Percentiles rank a stretch among this genome's conserved stretches.
phyloP scores from a whole-genome alignment of 1,140 invertebrate species.

The Zaprionus capensis region DNA sequence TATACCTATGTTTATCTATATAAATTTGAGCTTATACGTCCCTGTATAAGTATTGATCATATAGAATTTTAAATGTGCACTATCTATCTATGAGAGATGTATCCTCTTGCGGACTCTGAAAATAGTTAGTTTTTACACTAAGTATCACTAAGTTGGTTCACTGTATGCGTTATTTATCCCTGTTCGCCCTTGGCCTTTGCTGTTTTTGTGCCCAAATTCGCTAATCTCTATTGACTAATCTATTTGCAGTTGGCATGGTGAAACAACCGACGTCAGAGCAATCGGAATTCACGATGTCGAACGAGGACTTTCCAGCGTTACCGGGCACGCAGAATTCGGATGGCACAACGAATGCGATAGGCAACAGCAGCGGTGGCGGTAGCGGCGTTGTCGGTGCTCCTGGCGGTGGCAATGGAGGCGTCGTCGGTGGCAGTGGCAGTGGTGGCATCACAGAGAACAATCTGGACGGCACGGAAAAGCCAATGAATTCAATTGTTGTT shows the following conservation, averaged over 20 bases:
- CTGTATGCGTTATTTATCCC: neutral
- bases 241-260: constrained; percentile 94
- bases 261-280: constrained; percentile 96
- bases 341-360: constrained; percentile 85
- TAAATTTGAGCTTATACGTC: neutral
- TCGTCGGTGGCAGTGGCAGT: constrained; percentile 31
- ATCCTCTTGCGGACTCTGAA: neutral
- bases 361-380: constrained; percentile 52
- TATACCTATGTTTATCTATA: neutral
- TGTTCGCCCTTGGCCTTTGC: neutral
- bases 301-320: constrained; percentile 99
- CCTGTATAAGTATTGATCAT: neutral
- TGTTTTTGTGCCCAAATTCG: constrained; percentile 33
- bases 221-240: constrained; percentile 13
- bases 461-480: constrained; percentile 81
- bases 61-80: neutral
- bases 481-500: constrained; percentile 85
- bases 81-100: neutral
- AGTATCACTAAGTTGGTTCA: neutral
- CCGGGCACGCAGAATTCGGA: constrained; percentile 88
- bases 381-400: constrained; percentile 41
- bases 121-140: neutral
- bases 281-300: constrained; percentile 98
- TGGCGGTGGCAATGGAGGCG: constrained; percentile 26
- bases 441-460: constrained; percentile 75